Base-by-base conservation (phyloP, 2,888 invertebrate genomes). In the Cyclophora albipunctata region DNA sequence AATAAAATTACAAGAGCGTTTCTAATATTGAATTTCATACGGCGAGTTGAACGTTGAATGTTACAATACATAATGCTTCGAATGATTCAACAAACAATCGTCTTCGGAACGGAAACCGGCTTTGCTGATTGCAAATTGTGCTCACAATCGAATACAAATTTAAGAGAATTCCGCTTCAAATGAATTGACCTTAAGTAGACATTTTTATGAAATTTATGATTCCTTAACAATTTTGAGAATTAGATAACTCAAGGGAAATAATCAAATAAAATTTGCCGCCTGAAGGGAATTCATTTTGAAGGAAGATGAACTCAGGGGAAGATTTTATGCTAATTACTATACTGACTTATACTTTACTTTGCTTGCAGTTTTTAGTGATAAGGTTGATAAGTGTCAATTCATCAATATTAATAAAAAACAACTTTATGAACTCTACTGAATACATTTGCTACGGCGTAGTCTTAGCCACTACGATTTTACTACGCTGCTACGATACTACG, bases 51-150 rank as follows among this genome's bases (percentile, higher is more conserved):
- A 49, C 55, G 49, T 53, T 47, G 45, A 56, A 59, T 63, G 64
- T 62, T 63, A 63, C 62, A 66, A 63, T 71, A 63, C 63, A 69
- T 69, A 68, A 72, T 66, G 63, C 62, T 65, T 64, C 66, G 69
- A 74, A 72, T 69, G 70, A 69, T 63, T 73, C 64, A 58, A 67
- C 71, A 78, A 78, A 77, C 71, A 73, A 72, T 65, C 67, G 67
- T 67, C 69, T 64, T 66, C 64, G 62, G 37, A 37, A 67, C 68
- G 66, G 73, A 74, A 81, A 80, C 76, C 76, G 73, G 79, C 78
- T 82, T 78, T 74, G 69, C 79, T 83, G 82, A 84, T 84, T 83
- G 82, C 82, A 73, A 83, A 84, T 81, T 82, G 81, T 76, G 78
- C 83, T 81, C 78, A 81, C 81, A 69, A 75, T 71, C 67, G 75